Evolutionary conservation across 2,797 vertebrate species (phyloP), one percentile per base, ranked within the genome.

Genomic region (Rhodeus uyekii): DNA sequence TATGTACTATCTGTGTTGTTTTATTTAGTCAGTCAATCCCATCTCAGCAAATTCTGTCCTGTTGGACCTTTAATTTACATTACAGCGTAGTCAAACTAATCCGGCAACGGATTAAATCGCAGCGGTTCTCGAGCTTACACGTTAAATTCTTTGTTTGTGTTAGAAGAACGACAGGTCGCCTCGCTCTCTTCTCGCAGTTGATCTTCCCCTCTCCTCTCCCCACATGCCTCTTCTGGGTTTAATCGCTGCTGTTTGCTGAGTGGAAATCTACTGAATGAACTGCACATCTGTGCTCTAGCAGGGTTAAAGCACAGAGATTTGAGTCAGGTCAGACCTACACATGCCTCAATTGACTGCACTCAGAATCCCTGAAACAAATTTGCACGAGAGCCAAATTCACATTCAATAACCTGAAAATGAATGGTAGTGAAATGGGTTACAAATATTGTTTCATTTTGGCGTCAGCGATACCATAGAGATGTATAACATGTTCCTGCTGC

Each of bases 281-380:
- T 29, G 80, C 34, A 73, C 65, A 78, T 84, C 83, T 85, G 72
- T 71, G 78, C 10, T 24, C 58, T 63, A n/a, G 60, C 58, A 69
- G 42, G 38, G 72, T 44, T 72, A 24, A 32, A 55, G 55, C 42
- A 22, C 18, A 29, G 53, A 46, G 64, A 55, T 68, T 58, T 83
- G 64, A 60, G 38, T 76, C 27, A 63, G 36, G 55, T 76, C 53
- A 84, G 55, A 36, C 55, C 19, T 42, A 58, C 39, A 78, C 44
- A 76, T 69, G 64, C 34, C 63, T 71, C 27, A 71, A 12, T 22
- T 34, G 29, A 60, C 53, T 53, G 44, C 34, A 39, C 55, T 63
- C 64, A 67, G 8, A 79, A 27, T 19, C 38, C 58, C 68, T 79
- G 36, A 50, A 55, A 22, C 44, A 42, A 10, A 61, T 58, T 69